Percentiles rank a stretch among this genome's conserved stretches.
These are phyloP conservation scores for Apodemus speciosus DNA, from an alignment of 2,113 vertebrate species.

Conservation along the genomic window DNA sequence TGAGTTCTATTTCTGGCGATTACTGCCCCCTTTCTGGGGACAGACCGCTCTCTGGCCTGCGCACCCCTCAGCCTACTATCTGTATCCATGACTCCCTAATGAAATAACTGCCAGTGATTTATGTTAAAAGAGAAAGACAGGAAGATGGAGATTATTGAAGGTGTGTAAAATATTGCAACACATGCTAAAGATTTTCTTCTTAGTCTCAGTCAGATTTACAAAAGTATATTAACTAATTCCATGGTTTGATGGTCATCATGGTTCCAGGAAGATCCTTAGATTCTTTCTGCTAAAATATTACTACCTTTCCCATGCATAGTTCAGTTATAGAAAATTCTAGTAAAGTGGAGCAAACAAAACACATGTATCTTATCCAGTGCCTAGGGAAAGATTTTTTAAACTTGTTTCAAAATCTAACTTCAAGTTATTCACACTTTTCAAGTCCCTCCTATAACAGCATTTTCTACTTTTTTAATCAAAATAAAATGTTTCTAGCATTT, in stretches of 20 bases:
- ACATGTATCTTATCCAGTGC: neutral
- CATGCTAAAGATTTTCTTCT: neutral
- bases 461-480: conserved; percentile 7
- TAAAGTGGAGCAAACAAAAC: neutral
- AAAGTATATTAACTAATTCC: neutral
- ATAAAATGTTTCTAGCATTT: conserved; percentile 24
- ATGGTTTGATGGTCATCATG: neutral
- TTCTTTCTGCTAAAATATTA: neutral
- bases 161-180: neutral
- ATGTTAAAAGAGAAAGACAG: neutral
- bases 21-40: neutral
- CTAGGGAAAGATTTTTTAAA: neutral
- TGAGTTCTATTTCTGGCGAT: neutral
- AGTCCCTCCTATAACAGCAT: neutral
- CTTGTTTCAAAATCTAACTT: conserved; percentile 20
- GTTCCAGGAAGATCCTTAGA: neutral
- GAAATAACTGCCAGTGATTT: neutral
- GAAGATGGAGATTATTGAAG: neutral
- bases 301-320: neutral
- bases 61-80: neutral
- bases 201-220: neutral
- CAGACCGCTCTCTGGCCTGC: too few relatives aligned
- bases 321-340: neutral
- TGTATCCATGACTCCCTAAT: neutral
- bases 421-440: neutral